phyloP scores from a whole-genome alignment of 2,797 vertebrate genomes.

The Sebastes minor region DNA sequence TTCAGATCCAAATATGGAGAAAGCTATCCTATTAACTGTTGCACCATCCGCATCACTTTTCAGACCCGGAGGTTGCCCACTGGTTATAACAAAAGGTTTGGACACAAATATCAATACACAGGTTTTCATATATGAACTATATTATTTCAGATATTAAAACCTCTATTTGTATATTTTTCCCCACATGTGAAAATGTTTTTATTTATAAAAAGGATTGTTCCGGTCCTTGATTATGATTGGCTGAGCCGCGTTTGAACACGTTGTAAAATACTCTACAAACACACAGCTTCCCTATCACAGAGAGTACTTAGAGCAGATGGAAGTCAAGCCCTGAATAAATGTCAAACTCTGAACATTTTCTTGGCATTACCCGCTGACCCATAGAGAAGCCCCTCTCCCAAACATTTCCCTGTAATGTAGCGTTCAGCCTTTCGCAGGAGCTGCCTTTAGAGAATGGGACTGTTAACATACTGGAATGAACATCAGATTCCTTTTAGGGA shows the following conservation, averaged over 20 bases:
- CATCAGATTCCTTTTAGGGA: conserved; percentile 78
- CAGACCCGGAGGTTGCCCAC: not conserved
- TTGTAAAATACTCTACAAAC: not conserved
- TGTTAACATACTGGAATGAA: conserved; percentile 64
- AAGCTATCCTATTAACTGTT: too few species aligned
- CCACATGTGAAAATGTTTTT: not conserved
- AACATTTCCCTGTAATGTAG: conserved; percentile 61
- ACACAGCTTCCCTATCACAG: not conserved
- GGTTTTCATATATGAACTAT: not conserved
- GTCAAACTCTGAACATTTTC: conserved; percentile 50
- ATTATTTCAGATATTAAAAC: not conserved
- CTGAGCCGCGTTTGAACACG: not conserved
- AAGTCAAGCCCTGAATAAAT: conserved; percentile 50
- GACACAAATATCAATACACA: too few species aligned
- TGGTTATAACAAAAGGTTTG: too few species aligned
- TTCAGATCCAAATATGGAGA: not conserved
- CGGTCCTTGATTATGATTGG: not conserved
- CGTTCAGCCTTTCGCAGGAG: conserved; percentile 36
- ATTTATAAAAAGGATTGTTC: not conserved
- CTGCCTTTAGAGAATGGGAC: conserved; percentile 56
- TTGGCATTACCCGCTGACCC: conserved; percentile 65
- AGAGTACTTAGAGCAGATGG: conserved; percentile 32
- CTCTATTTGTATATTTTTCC: not conserved
- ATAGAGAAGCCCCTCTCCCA: conserved; percentile 41
- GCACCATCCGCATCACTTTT: too few species aligned